phyloP scores from a whole-genome alignment of 2,797 vertebrate species.

The Gambelia wislizenii region DNA sequence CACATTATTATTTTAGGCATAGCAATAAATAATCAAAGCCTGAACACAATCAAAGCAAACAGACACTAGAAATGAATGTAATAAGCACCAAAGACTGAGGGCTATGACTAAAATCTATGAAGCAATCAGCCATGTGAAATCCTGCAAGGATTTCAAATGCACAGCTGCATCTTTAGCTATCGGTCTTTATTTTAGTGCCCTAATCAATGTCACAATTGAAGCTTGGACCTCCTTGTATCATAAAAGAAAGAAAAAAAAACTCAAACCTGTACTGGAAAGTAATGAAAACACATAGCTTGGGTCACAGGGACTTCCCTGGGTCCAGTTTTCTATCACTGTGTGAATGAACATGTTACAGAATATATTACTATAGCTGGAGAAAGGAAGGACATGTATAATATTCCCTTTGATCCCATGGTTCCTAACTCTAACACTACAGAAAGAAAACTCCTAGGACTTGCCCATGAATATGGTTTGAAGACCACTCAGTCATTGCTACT shows the following conservation, averaged over 20 bases:
- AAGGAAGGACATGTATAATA: neutral
- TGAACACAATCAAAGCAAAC: constrained; percentile 10
- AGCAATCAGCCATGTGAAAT: neutral
- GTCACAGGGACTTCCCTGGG: neutral
- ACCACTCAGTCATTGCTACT: no score
- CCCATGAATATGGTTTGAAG: no score
- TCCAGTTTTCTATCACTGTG: neutral
- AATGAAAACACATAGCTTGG: neutral
- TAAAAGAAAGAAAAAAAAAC: neutral
- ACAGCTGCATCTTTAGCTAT: neutral
- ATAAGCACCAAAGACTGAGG: neutral
- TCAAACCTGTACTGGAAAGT: neutral
- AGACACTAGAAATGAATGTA: constrained; percentile 23
- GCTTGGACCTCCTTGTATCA: neutral
- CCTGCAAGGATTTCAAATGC: constrained; percentile 13
- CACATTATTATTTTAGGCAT: constrained; percentile 23
- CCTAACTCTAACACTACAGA: no score
- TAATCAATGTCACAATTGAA: neutral
- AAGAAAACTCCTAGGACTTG: no score
- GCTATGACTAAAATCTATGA: constrained; percentile 29
- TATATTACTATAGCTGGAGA: no score
- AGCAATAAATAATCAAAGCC: constrained; percentile 34
- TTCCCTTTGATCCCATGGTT: neutral
- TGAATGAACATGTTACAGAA: neutral
- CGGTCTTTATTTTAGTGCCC: constrained; percentile 26